Evolutionary conservation across 1,140 invertebrate genomes (phyloP).

Genomic region (Drosophila tani): DNA sequence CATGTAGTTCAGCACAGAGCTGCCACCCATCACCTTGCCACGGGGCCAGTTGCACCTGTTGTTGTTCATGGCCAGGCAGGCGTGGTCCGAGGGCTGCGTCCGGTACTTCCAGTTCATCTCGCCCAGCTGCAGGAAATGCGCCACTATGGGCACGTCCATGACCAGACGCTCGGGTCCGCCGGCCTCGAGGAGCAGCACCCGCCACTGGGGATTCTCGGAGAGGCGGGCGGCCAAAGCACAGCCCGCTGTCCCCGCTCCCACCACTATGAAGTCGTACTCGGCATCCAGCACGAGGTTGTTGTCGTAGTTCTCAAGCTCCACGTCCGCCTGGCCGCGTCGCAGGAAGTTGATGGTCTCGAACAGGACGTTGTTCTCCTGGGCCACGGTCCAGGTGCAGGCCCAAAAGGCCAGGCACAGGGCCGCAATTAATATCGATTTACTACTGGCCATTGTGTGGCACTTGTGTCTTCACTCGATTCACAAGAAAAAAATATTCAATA

Average conservation of each 20-base stretch:
- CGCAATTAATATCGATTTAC: slow-evolving; percentile 18
- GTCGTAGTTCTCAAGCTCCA: slow-evolving; percentile 81
- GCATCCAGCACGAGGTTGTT: slow-evolving; percentile 59
- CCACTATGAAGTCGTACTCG: slow-evolving; percentile 88
- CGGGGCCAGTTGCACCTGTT: slow-evolving; percentile 89
- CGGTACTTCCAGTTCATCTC: slow-evolving; percentile 90
- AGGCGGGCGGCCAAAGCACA: slow-evolving; percentile 89
- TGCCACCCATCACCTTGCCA: slow-evolving; percentile 93
- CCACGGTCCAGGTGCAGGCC: not conserved
- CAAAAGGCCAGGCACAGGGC: slow-evolving; percentile 19
- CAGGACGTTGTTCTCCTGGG: slow-evolving; percentile 72
- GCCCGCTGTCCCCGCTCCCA: slow-evolving; percentile 91
- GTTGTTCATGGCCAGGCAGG: slow-evolving; percentile 85
- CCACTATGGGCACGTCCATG: slow-evolving; percentile 89
- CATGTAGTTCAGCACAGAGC: slow-evolving; percentile 95
- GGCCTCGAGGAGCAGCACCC: slow-evolving; percentile 89
- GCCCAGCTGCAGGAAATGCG: slow-evolving; percentile 87
- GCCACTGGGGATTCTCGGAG: slow-evolving; percentile 87
- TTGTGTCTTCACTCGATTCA: slow-evolving; percentile 24
- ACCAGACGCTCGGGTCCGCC: slow-evolving; percentile 87
- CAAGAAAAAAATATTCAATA: slow-evolving; percentile 34
- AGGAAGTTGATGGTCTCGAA: slow-evolving; percentile 79
- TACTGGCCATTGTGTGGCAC: slow-evolving; percentile 18
- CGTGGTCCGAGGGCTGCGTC: slow-evolving; percentile 87
- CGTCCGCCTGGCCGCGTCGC: slow-evolving; percentile 58